A percentile compares a stretch with the other conserved stretches of the same genome.
Conservation (phyloP, 2,113 vertebrate genomes). For the Piliocolobus tephrosceles region DNA sequence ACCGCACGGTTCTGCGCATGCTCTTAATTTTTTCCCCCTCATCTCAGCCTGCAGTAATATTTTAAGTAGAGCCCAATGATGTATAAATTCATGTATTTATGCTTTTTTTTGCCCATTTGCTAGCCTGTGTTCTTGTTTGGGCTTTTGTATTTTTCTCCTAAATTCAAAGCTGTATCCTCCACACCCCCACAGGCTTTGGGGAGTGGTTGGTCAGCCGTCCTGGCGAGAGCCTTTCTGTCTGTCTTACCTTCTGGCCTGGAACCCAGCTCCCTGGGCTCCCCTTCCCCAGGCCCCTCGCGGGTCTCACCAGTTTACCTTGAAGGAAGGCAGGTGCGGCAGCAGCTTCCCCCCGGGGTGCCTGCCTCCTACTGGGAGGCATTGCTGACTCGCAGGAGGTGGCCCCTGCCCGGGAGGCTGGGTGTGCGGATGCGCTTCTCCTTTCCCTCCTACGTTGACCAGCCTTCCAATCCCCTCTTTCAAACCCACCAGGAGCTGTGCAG, state of each 20-base stretch:
- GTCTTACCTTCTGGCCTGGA: neutral
- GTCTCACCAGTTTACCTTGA: neutral
- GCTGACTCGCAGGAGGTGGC: neutral
- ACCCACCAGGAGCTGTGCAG: neutral
- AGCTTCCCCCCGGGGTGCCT: neutral
- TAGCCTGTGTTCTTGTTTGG: neutral
- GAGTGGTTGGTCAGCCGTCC: neutral
- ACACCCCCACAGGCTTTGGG: no score
- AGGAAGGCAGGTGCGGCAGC: neutral
- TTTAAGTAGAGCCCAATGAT: neutral
- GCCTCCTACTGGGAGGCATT: accelerated
- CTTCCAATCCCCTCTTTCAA: no score
- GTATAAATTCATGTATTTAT: accelerated
- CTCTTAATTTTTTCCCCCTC: neutral
- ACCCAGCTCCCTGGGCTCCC: neutral
- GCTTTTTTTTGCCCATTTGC: neutral
- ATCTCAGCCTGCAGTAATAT: accelerated
- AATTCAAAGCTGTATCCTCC: neutral
- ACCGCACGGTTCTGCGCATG: accelerated
- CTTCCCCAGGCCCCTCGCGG: accelerated
- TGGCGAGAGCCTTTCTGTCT: neutral
- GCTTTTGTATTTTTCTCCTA: neutral
- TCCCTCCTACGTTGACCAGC: neutral
- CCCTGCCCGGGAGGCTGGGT: neutral
- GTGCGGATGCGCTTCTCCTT: neutral